Base-by-base conservation (phyloP, 2,113 vertebrate genomes). In the Falcunculus frontatus region DNA sequence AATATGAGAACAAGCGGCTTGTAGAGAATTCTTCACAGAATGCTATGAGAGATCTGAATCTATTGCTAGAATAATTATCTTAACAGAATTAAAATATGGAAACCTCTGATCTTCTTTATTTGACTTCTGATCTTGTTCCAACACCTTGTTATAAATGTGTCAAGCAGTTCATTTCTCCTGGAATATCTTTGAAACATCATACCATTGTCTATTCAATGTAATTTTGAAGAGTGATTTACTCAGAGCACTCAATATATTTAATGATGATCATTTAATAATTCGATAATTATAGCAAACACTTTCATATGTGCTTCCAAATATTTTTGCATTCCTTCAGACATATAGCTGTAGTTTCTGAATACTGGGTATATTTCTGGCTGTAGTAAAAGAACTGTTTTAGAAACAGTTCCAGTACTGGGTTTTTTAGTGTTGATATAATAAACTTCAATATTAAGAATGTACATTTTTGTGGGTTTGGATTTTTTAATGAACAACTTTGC, bases 251-350 rank as follows among this genome's bases (percentile, higher is more conserved):
- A 57, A 92, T 90, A 57, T 84, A 81, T 55, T 81, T 95, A 84
- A 95, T 90, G 30, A 87, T 92, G 68, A 81, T 59, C 47, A 84
- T 92, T 93, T 94, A 92, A 90, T 92, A 76, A 88, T 83, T 79
- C 7, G 3, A 67, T 86, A 87, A 91, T 81, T 29, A 68, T 53
- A 88, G 37, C 16, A 70, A 93, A 77, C 15, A 7, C 44, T 95
- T 86, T 92, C 60, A 95, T 84, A 62, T 74, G 44, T 37, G 19
- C 15, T 93, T 96, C 56, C 80, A 92, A 95, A 81, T n/a, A 5
- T 56, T 90, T 91, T 68, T 93, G 22, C 22, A 29, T 90, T 70
- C 35, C 81, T 95, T 86, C 49, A 83, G 50, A 57, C 18, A 57
- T 29, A 20, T 74, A 80, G 16, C 15, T 46, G 46, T 68, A 67